Evolutionary conservation across 2,888 invertebrate genomes (phyloP).

Genomic region (Adelognathus sp.): DNA sequence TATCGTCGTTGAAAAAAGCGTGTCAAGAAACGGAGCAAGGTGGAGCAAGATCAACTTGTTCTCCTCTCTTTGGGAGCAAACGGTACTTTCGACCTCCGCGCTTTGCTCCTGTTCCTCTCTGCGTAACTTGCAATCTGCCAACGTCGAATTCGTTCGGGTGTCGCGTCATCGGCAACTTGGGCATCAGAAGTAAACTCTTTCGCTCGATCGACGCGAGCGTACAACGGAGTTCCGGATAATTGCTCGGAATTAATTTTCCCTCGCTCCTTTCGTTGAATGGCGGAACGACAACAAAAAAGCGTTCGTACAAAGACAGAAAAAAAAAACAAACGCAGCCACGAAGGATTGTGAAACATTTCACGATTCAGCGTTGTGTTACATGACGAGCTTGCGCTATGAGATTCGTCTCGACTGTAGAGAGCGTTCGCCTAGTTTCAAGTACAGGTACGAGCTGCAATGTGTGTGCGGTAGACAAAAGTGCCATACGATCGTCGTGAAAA

Average conservation of each 20-base stretch:
- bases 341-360: background rate
- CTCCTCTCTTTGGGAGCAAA: slow-evolving; percentile 5
- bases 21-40: slow-evolving; percentile 21
- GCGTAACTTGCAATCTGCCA: slow-evolving; percentile 9
- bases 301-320: too few species aligned
- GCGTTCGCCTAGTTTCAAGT: too few species aligned
- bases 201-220: too few species aligned
- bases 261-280: background rate
- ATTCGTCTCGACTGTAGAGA: background rate
- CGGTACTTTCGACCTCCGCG: slow-evolving; percentile 47
- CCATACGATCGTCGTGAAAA: background rate
- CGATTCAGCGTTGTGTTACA: background rate
- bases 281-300: background rate
- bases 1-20: slow-evolving; percentile 10
- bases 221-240: background rate
- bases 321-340: too few species aligned
- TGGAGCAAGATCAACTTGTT: slow-evolving; percentile 33
- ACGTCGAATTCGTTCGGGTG: slow-evolving; percentile 21
- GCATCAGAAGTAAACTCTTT: too few species aligned
- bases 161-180: background rate
- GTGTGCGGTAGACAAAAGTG: background rate
- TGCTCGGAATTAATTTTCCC: background rate
- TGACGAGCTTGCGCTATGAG: background rate
- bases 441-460: background rate
- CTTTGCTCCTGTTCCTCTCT: background rate